Evolutionary conservation across 1,140 invertebrate species (phyloP).

Genomic region (Reticulitermes speratus): DNA sequence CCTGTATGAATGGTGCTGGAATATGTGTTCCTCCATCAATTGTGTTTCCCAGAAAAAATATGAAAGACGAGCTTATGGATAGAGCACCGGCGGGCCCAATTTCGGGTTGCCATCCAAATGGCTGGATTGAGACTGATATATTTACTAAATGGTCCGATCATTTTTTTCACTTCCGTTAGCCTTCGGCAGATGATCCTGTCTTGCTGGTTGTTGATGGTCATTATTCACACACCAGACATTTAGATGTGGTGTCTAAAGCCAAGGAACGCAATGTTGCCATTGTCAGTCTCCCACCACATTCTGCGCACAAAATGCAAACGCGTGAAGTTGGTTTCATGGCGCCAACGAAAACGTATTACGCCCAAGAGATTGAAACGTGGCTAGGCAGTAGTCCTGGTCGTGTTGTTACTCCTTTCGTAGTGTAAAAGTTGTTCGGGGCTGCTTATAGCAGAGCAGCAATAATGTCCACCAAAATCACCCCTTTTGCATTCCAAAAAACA

Average conservation of each 20-base stretch:
- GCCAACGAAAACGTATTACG: no score
- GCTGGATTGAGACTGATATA: conserved; percentile 43
- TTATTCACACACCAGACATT: conserved; percentile 44
- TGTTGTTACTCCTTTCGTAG: no score
- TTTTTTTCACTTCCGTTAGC: conserved; percentile 39
- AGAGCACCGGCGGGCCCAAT: conserved; percentile 39
- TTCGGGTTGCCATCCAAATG: conserved; percentile 39
- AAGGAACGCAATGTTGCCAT: conserved; percentile 38
- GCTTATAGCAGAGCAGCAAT: no score
- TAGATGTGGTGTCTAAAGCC: conserved; percentile 41
- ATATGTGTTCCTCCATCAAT: conserved; percentile 41
- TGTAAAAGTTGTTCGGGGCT: no score
- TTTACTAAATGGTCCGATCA: conserved; percentile 45
- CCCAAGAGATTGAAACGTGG: no score
- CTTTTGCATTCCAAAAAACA: no score
- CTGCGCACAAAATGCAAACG: no score
- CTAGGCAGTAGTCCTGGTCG: no score
- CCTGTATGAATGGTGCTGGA: conserved; percentile 44
- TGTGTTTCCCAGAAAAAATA: conserved; percentile 42
- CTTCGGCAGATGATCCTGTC: conserved; percentile 39
- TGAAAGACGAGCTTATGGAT: conserved; percentile 35
- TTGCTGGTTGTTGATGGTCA: conserved; percentile 46
- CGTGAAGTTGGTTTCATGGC: no score
- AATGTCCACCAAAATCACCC: no score
- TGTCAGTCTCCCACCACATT: no score